Evolutionary conservation across 2,113 vertebrate species (phyloP).

Genomic region (Psilopsiagon aymara): DNA sequence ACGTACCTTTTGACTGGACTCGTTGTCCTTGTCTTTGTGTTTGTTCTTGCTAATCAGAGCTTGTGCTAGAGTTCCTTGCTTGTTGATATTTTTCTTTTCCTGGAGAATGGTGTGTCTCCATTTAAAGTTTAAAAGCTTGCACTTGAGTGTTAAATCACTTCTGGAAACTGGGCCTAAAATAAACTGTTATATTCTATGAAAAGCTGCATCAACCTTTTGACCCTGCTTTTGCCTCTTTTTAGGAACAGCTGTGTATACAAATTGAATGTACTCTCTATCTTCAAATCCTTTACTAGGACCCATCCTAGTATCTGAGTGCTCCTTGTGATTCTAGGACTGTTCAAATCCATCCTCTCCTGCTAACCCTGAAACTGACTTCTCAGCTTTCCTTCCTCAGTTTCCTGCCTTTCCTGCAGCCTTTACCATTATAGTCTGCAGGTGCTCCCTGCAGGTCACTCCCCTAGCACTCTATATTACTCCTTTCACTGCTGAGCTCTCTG

Average conservation of each 20-base stretch:
- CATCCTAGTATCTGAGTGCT: not conserved
- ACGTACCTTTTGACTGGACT: not conserved
- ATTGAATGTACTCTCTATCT: not conserved
- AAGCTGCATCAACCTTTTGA: slow-evolving; percentile 44
- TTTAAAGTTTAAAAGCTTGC: slow-evolving; percentile 46
- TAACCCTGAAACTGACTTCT: not conserved
- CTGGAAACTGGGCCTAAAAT: slow-evolving; percentile 49
- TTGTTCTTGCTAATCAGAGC: not conserved
- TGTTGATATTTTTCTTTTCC: slow-evolving; percentile 26
- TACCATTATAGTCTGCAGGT: not conserved
- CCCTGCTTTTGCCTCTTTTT: slow-evolving; percentile 27
- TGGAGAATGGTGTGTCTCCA: not conserved
- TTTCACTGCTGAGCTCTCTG: not conserved
- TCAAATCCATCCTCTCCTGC: not conserved
- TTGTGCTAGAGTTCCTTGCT: not conserved
- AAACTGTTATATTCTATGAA: slow-evolving; percentile 35
- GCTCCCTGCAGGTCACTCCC: not conserved
- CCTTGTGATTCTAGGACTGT: not conserved
- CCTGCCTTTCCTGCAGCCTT: not conserved
- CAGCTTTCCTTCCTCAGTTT: not conserved
- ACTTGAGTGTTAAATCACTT: slow-evolving; percentile 61
- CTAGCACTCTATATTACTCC: not conserved
- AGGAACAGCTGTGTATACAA: slow-evolving; percentile 64
- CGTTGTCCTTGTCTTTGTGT: not conserved
- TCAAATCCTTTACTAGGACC: not conserved